Conservation (phyloP, 2,113 vertebrate species). For the Corydoras maculifer region DNA sequence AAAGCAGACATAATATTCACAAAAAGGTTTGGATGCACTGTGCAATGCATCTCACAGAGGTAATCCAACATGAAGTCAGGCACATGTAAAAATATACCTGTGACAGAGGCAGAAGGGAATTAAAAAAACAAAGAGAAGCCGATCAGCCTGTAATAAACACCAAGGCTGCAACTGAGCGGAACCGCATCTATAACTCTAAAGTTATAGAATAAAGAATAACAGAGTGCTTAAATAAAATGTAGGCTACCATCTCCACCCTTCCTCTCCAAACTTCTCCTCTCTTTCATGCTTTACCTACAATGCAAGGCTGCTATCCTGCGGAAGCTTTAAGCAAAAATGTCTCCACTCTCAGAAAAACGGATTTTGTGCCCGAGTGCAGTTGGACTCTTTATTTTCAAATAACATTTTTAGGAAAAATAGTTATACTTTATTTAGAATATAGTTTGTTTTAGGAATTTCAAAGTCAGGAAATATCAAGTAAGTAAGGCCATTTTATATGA, state of each 20-base stretch:
- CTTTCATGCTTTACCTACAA: conserved; percentile 28
- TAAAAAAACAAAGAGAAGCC: conserved; percentile 35
- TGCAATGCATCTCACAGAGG: conserved; percentile 53
- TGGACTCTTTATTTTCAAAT: too few species aligned
- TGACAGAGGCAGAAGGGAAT: conserved; percentile 25
- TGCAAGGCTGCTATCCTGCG: conserved; percentile 12
- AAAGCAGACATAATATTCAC: conserved; percentile 62
- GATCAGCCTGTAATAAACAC: conserved; percentile 30
- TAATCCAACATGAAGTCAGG: conserved; percentile 71
- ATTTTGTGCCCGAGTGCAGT: neutral
- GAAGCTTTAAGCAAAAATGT: conserved; percentile 29
- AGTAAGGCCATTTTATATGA: too few species aligned
- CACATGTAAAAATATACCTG: conserved; percentile 54
- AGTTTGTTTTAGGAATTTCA: too few species aligned
- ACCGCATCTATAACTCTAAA: neutral
- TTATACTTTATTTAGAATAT: too few species aligned
- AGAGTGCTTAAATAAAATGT: conserved; percentile 30
- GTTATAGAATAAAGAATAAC: conserved; percentile 2
- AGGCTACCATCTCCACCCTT: conserved; percentile 29
- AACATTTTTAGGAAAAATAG: too few species aligned
- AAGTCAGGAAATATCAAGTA: too few species aligned
- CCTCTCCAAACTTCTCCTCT: conserved; percentile 16
- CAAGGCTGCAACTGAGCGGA: conserved; percentile 18
- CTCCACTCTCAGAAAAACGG: conserved; percentile 10
- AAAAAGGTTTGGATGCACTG: conserved; percentile 51